Conservation (phyloP, 2,113 vertebrate species). For the Microtus ochrogaster region DNA sequence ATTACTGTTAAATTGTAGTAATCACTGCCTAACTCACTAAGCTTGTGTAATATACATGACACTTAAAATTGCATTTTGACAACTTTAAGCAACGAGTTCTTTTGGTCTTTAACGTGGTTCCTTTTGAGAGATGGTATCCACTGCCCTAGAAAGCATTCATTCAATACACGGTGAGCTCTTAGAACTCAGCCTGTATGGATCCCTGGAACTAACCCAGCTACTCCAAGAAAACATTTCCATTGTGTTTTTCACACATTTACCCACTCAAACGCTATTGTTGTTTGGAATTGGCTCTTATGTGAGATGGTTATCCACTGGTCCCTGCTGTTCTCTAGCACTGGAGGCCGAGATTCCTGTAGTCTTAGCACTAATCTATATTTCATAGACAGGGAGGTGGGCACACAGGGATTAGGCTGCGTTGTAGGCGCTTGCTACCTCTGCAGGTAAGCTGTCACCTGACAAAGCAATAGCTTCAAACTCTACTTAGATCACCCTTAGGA, state of each 20-base stretch:
- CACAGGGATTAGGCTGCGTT: not conserved
- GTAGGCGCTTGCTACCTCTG: not conserved
- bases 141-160: conserved; percentile 58
- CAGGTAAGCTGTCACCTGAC: not conserved
- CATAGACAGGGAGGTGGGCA: not conserved
- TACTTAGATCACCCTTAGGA: not conserved
- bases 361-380: not conserved
- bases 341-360: not conserved
- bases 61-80: conserved; percentile 68
- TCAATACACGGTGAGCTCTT: conserved; percentile 44
- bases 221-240: conserved; percentile 48
- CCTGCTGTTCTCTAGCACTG: not conserved
- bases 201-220: not conserved
- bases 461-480: not conserved
- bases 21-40: conserved; percentile 30
- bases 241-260: conserved; percentile 35
- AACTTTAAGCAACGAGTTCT: conserved; percentile 69
- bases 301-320: not conserved
- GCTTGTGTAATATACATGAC: conserved; percentile 43
- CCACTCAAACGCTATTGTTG: conserved; percentile 50
- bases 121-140: conserved; percentile 61
- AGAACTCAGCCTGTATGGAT: not conserved
- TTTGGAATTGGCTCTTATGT: not conserved
- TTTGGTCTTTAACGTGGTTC: conserved; percentile 57
- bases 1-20: conserved; percentile 61